These are phyloP conservation scores for Numenius phaeopus DNA, from an alignment of 2,797 vertebrate species.

Conservation along the genomic window DNA sequence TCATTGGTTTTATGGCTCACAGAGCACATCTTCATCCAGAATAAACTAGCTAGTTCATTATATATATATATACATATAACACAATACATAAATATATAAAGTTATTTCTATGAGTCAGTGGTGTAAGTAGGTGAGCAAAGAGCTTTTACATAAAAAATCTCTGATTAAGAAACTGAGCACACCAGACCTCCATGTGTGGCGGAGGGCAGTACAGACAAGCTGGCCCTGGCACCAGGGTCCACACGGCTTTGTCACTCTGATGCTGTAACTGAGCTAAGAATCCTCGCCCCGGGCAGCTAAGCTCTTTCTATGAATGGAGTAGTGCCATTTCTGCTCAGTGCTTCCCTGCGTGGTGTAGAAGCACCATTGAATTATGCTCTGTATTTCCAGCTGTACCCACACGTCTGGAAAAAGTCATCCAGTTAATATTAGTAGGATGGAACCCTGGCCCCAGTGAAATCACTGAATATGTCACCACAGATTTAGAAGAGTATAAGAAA, in stretches of 20 bases:
- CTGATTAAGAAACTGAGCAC: not conserved
- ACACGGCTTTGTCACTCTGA: not conserved
- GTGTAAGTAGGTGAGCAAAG: not conserved
- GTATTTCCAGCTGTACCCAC: not conserved
- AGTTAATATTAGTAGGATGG: not conserved
- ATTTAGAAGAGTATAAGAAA: not conserved
- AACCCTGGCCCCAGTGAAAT: not conserved
- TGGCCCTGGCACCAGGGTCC: not conserved
- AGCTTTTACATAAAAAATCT: fast-evolving
- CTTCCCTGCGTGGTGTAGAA: not conserved
- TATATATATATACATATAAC: not conserved
- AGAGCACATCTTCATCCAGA: not conserved
- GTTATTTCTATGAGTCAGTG: not conserved
- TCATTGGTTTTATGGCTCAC: not conserved
- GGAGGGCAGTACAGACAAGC: not conserved
- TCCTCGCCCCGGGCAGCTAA: not conserved
- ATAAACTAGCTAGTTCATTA: not conserved
- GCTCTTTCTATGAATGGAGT: not conserved
- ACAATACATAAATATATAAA: not conserved
- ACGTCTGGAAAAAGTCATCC: not conserved
- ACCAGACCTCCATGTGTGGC: not conserved
- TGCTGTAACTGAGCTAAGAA: not conserved
- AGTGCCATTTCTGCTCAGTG: not conserved
- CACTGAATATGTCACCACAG: not conserved
- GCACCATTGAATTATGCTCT: not conserved